Percentiles rank a stretch among this genome's conserved stretches.
Conservation (phyloP, 2,113 vertebrate genomes). For the Porphyrio hochstetteri region DNA sequence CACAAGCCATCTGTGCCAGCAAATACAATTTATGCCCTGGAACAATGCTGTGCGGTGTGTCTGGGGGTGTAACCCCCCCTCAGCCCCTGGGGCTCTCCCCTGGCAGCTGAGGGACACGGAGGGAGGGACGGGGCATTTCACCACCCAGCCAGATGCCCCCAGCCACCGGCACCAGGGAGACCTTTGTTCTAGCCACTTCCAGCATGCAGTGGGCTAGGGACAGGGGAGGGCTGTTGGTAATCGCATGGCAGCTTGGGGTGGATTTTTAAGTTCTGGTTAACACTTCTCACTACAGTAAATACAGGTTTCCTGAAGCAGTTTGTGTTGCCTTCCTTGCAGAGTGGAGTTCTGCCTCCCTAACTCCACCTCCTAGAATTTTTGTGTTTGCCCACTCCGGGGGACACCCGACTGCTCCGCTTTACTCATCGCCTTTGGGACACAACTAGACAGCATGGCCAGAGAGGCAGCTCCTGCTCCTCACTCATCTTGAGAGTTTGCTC, state of each 20-base stretch:
- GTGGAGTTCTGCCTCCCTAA: not conserved
- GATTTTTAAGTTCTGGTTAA: not conserved
- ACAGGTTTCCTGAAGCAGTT: not conserved
- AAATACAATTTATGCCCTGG: not conserved
- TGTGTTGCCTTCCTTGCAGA: not conserved
- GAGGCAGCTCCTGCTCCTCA: not conserved
- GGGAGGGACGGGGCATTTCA: not conserved
- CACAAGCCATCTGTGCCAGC: not conserved
- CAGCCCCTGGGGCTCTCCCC: not conserved
- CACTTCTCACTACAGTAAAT: conserved; percentile 13
- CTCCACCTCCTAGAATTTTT: not conserved
- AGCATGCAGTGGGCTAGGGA: not conserved
- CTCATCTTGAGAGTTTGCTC: not conserved
- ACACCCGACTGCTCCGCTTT: not conserved
- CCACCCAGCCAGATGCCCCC: not conserved
- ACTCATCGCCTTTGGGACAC: accelerated
- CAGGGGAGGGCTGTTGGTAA: not conserved
- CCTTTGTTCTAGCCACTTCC: not conserved
- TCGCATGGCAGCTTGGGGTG: not conserved
- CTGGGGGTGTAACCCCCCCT: not conserved
- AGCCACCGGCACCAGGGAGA: not conserved
- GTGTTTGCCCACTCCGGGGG: not conserved
- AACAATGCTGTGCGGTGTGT: not conserved
- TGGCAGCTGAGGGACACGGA: not conserved
- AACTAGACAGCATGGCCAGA: not conserved